Evolutionary conservation across 2,797 vertebrate genomes (phyloP).

Genomic region (Avahi laniger): DNA sequence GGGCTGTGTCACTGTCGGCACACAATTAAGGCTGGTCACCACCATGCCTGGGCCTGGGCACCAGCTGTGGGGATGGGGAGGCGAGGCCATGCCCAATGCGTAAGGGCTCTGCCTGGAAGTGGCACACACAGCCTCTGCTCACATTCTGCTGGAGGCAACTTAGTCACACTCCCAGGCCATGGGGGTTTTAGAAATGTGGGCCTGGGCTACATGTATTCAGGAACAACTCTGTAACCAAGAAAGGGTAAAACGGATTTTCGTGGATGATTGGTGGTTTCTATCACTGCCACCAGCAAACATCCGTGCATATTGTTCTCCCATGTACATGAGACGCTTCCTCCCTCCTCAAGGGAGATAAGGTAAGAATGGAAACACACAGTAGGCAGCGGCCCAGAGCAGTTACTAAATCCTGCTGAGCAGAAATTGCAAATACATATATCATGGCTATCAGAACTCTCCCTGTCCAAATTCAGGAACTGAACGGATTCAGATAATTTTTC

Average conservation of each 20-base stretch:
- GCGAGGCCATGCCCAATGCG: background rate
- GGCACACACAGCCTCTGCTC: accelerated
- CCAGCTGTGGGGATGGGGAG: background rate
- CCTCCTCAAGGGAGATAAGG: background rate
- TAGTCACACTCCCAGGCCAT: background rate
- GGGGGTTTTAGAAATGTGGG: background rate
- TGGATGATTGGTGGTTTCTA: background rate
- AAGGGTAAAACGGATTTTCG: background rate
- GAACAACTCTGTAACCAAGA: background rate
- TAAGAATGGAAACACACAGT: background rate
- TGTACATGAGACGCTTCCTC: too few relatives aligned
- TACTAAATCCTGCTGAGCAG: background rate
- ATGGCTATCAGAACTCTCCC: background rate
- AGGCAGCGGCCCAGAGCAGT: background rate
- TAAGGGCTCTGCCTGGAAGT: background rate
- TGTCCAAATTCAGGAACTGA: background rate
- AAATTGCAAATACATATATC: background rate
- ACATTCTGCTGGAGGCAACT: background rate
- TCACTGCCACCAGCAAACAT: background rate
- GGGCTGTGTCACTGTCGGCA: background rate
- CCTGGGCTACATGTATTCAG: background rate
- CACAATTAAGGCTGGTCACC: background rate
- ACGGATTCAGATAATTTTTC: background rate
- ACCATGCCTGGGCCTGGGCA: background rate
- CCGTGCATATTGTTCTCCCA: background rate